Evolutionary conservation across 1,140 invertebrate genomes (phyloP).

Genomic region (Drosophila kohkoa): DNA sequence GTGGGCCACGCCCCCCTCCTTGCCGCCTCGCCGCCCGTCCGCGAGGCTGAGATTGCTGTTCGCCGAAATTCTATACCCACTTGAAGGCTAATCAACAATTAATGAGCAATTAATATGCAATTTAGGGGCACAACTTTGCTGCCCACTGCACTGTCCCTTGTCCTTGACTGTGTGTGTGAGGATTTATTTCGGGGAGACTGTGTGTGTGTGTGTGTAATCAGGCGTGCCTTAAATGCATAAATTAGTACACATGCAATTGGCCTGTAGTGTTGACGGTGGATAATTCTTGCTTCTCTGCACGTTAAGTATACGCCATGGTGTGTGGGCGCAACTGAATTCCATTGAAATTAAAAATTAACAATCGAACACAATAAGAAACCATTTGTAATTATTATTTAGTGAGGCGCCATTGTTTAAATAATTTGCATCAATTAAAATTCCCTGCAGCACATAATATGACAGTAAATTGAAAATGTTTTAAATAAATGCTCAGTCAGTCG

Average conservation of each 20-base stretch:
- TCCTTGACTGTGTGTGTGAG: not conserved
- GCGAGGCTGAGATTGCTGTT: constrained; percentile 38
- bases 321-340: constrained; percentile 19
- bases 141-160: not conserved
- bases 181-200: not conserved
- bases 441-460: not conserved
- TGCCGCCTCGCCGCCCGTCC: not conserved
- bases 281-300: constrained; percentile 14
- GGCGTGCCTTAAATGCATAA: constrained; percentile 70
- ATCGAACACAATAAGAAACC: not conserved
- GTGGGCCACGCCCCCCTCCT: constrained; percentile 12
- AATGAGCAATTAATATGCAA: constrained; percentile 84
- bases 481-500: not conserved
- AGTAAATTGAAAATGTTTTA: too few species aligned
- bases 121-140: constrained; percentile 45
- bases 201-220: constrained; percentile 37
- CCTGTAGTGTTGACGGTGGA: not conserved
- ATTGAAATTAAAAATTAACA: constrained; percentile 14
- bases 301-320: constrained; percentile 28
- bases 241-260: constrained; percentile 53
- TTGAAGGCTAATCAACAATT: constrained; percentile 80
- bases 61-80: constrained; percentile 36
- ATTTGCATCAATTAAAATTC: constrained; percentile 13
- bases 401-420: constrained; percentile 3
- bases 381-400: not conserved